Evolutionary conservation across 2,888 invertebrate species (phyloP).

Genomic region (Osedax fenrisi): DNA sequence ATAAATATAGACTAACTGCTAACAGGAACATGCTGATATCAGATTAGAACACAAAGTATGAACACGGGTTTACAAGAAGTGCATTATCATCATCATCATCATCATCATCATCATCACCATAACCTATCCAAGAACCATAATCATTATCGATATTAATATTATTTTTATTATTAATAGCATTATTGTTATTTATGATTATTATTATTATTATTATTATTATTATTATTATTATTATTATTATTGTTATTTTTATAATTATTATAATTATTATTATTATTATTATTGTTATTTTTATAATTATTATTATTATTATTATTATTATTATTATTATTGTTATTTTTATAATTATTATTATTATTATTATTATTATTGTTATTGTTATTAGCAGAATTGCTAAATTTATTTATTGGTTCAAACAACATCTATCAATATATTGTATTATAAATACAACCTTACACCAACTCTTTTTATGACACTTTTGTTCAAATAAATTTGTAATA

Average conservation of each 20-base stretch:
- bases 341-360: neutral
- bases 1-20: no score
- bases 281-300: neutral
- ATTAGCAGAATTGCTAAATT: conserved; percentile 1
- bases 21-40: no score
- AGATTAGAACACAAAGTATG: no score
- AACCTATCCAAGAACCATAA: no score
- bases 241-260: neutral
- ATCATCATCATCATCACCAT: no score
- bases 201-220: neutral
- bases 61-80: no score
- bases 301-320: conserved; percentile 8
- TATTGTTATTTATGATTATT: neutral
- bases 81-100: no score
- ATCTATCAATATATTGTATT: no score
- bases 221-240: conserved; percentile 2
- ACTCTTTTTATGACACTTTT: no score
- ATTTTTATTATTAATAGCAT: neutral
- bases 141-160: neutral
- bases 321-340: neutral
- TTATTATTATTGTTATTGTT: conserved; percentile 11
- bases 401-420: no score
- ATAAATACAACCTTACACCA: no score
- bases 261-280: neutral
- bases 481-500: no score